Conservation (phyloP, 1,140 invertebrate genomes). For the Caerostris extrusa region DNA sequence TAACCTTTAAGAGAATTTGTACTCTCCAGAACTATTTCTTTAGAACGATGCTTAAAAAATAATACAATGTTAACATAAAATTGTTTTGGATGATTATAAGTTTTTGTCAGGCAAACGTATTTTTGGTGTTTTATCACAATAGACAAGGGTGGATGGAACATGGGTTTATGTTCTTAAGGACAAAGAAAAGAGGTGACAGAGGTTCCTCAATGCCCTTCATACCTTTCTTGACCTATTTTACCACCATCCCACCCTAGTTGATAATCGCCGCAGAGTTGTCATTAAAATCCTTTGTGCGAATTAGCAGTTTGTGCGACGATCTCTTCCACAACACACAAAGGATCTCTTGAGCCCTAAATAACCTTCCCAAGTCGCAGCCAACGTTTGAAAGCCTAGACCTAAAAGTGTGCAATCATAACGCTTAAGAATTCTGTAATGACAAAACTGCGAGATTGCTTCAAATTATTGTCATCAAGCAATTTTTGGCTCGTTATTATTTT, state of each 20-base stretch:
- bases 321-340: neutral
- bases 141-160: neutral
- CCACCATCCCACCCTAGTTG: neutral
- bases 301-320: neutral
- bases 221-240: slow-evolving; percentile 36
- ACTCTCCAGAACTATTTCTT: too few relatives aligned
- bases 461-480: too few relatives aligned
- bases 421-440: neutral
- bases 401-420: neutral
- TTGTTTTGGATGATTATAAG: too few relatives aligned
- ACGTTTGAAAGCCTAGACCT: neutral
- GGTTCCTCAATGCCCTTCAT: slow-evolving; percentile 7
- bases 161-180: neutral
- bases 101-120: neutral
- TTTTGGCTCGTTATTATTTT: too few relatives aligned
- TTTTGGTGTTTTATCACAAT: neutral
- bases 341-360: neutral
- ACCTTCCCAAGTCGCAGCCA: neutral
- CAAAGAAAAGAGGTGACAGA: slow-evolving; percentile 1
- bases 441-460: neutral
- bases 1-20: too few relatives aligned
- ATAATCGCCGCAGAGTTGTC: neutral
- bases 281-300: slow-evolving; percentile 14
- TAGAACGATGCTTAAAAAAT: too few relatives aligned
- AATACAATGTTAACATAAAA: too few relatives aligned